Conservation (phyloP, 2,888 invertebrate species). For the Nematopogon swammerdamellus region DNA sequence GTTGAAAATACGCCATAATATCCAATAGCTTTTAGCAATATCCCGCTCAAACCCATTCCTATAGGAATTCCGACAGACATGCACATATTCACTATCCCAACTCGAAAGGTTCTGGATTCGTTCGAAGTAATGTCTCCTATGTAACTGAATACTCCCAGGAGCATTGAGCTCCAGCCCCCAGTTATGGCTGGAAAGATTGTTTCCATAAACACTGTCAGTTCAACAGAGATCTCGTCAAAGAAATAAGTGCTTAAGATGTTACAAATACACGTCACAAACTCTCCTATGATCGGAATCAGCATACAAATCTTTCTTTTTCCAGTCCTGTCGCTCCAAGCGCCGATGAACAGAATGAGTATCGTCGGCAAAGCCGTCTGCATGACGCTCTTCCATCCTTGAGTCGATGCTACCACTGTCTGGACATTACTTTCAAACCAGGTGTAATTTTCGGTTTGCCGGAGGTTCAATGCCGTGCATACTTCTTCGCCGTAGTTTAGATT, state of each 20-base stretch:
- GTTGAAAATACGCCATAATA: conserved; percentile 53
- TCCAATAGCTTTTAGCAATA: conserved; percentile 35
- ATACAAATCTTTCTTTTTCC: conserved; percentile 56
- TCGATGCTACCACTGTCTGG: conserved; percentile 50
- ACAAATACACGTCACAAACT: conserved; percentile 43
- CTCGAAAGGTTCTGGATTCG: conserved; percentile 55
- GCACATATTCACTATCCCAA: conserved; percentile 51
- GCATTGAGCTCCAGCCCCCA: conserved; percentile 53
- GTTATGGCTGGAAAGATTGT: conserved; percentile 50
- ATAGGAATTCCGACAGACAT: conserved; percentile 49
- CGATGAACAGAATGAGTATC: conserved; percentile 51
- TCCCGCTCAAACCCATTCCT: conserved; percentile 42
- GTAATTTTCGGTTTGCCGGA: conserved; percentile 64
- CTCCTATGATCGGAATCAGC: conserved; percentile 51
- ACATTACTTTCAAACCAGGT: conserved; percentile 59
- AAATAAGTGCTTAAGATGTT: conserved; percentile 50
- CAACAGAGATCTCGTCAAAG: conserved; percentile 50
- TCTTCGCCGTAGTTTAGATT: conserved; percentile 66
- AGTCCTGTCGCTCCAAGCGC: conserved; percentile 60
- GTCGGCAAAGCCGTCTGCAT: conserved; percentile 53
- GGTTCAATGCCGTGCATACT: conserved; percentile 71
- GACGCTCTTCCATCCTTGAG: conserved; percentile 54
- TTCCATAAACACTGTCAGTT: conserved; percentile 49
- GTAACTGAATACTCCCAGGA: conserved; percentile 58
- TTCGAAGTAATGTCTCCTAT: conserved; percentile 56